A percentile compares a stretch with the other conserved stretches of the same genome.
These are phyloP conservation scores for Hippolais icterina DNA, from an alignment of 2,113 vertebrate species.

Conservation along the genomic window DNA sequence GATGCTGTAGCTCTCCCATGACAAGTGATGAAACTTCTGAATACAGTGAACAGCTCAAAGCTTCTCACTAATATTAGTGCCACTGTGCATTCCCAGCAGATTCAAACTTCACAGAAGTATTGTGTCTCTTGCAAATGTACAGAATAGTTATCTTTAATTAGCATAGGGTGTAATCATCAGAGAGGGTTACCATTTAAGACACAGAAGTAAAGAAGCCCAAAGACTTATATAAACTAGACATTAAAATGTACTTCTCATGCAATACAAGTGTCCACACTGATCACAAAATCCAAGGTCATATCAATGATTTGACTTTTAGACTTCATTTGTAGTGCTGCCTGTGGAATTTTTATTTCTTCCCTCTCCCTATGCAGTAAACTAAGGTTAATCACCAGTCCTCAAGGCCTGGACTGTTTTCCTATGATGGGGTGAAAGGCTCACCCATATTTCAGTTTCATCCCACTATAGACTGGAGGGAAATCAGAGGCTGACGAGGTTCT, in stretches of 20 bases:
- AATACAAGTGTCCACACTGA: background rate
- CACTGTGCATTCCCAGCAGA: background rate
- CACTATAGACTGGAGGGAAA: background rate
- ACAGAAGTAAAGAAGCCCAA: background rate
- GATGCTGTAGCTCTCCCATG: background rate
- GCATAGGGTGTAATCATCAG: background rate
- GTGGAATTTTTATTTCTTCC: background rate
- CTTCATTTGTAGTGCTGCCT: background rate
- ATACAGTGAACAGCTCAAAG: background rate
- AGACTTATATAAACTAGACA: background rate
- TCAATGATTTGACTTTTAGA: background rate
- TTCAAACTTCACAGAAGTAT: background rate
- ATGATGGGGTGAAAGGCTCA: background rate
- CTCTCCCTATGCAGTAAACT: background rate
- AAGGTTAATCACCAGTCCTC: background rate
- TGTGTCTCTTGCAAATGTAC: background rate
- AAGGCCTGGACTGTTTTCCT: background rate
- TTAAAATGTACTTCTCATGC: background rate
- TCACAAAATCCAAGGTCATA: background rate
- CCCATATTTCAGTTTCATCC: background rate
- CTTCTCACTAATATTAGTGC: background rate
- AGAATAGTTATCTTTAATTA: background rate
- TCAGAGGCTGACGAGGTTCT: background rate
- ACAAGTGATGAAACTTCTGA: background rate
- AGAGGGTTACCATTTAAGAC: background rate